Evolutionary conservation across 2,888 invertebrate genomes (phyloP), one percentile per base, ranked within the genome.

Genomic region (Operophtera brumata): DNA sequence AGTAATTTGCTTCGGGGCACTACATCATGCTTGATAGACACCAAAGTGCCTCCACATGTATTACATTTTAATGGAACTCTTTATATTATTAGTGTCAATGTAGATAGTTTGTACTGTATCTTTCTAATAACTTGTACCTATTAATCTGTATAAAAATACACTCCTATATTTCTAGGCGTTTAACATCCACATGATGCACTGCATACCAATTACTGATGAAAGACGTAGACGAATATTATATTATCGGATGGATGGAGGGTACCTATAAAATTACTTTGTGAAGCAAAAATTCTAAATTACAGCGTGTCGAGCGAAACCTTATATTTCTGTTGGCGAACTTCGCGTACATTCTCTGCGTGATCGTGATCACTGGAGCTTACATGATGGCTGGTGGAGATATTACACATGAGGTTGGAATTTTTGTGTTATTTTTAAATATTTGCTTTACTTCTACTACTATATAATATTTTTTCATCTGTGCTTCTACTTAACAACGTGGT

Each of bases 321-420:
- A 63, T 70, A 0, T 73, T 73, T 43, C 49, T 80, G 5, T 1
- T 83, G 9, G 76, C 79, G 0, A 77, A 69, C 35, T 47, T 70
- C 0, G 32, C 49, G 0, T 82, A 69, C 45, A 75, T 78, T 5
- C 1, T 48, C 0, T 73, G 75, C 32, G 28, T 83, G 28, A 54
- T 78, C 1, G 26, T 73, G 1, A 56, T 84, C 2, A 82, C 78
- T 40, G 81, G 78, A 0, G 66, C 72, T 0, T 84, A 85, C 40
- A 84, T 84, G 80, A 68, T 78, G 65, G 70, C 75, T 0, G 77
- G 74, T 0, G 84, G 83, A 5, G 75, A 84, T 26, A 64, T 84
- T 5, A 82, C 82, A 0, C 35, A 77, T 55, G 80, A 83, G 70
- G 83, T 81, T 65, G 26, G 52, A 10, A n/a, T 20, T 1, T 26